Evolutionary conservation across 2,797 vertebrate species (phyloP).

Genomic region (Leptoclinus maculatus): DNA sequence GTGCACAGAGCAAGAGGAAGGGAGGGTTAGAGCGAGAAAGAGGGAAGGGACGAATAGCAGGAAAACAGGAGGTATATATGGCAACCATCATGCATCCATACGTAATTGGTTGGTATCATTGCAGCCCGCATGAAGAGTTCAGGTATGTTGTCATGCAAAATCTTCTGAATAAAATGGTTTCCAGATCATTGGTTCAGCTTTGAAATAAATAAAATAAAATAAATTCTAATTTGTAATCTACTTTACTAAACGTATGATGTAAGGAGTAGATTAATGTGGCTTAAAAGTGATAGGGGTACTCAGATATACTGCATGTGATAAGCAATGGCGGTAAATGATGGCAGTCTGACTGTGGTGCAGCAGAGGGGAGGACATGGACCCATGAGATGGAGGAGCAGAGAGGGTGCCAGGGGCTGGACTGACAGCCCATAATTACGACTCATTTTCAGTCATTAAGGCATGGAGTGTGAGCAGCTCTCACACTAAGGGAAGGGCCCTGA

Average conservation of each 20-base stretch:
- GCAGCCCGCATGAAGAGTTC: background rate
- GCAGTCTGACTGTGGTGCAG: conserved; percentile 70
- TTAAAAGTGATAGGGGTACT: conserved; percentile 3
- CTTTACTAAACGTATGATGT: background rate
- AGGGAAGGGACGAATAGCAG: conserved; percentile 44
- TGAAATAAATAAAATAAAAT: background rate
- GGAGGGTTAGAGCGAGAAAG: conserved; percentile 34
- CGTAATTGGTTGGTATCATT: conserved; percentile 20
- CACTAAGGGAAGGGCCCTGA: conserved; percentile 79
- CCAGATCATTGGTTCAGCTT: background rate
- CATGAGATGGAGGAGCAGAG: conserved; percentile 75
- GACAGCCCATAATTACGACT: conserved; percentile 85
- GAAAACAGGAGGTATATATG: conserved; percentile 36
- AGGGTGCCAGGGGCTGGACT: conserved; percentile 78
- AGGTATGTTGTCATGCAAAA: background rate
- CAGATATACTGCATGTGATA: conserved; percentile 34
- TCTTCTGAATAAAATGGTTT: conserved; percentile 3
- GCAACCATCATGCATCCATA: conserved; percentile 31
- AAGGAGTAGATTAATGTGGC: background rate
- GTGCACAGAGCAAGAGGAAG: conserved; percentile 68
- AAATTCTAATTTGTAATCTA: background rate
- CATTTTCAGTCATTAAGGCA: conserved; percentile 86
- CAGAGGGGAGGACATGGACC: conserved; percentile 73
- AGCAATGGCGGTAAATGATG: conserved; percentile 59
- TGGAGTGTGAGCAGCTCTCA: conserved; percentile 78